Conservation (phyloP, 2,113 vertebrate species). For the Carlito syrichta region DNA sequence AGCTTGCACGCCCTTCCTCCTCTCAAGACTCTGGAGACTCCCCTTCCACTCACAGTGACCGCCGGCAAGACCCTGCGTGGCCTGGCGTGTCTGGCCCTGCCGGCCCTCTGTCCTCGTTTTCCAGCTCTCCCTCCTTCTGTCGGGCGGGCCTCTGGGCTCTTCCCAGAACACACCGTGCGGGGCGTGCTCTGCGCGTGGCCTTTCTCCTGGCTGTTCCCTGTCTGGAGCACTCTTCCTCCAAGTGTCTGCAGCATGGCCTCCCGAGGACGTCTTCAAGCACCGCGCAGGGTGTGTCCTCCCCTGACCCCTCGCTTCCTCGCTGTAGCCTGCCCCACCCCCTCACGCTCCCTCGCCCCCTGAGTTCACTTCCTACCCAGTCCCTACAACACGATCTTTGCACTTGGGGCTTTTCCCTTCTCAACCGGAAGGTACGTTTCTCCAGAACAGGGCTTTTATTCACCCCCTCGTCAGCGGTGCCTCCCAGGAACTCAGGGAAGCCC, state of each 20-base stretch:
- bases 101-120: not conserved
- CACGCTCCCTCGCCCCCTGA: not conserved
- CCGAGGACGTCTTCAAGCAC: not conserved
- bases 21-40: not conserved
- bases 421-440: not conserved
- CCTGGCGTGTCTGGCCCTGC: too few species aligned
- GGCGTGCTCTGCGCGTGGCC: not conserved
- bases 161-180: not conserved
- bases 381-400: too few species aligned
- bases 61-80: not conserved
- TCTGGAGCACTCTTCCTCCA: too few species aligned
- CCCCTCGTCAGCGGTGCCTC: not conserved
- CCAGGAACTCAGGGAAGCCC: not conserved
- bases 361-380: too few species aligned
- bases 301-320: not conserved
- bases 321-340: fast-evolving
- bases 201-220: fast-evolving
- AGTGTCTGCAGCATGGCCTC: not conserved
- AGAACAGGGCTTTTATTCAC: not conserved
- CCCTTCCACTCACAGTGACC: not conserved
- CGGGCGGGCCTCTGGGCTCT: not conserved
- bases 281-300: not conserved
- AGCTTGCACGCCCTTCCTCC: not conserved
- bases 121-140: not conserved
- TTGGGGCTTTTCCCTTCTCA: not conserved